Percentiles rank a stretch among this genome's conserved stretches.
Conservation (phyloP, 2,113 vertebrate species). For the Circaetus cinerascens region DNA sequence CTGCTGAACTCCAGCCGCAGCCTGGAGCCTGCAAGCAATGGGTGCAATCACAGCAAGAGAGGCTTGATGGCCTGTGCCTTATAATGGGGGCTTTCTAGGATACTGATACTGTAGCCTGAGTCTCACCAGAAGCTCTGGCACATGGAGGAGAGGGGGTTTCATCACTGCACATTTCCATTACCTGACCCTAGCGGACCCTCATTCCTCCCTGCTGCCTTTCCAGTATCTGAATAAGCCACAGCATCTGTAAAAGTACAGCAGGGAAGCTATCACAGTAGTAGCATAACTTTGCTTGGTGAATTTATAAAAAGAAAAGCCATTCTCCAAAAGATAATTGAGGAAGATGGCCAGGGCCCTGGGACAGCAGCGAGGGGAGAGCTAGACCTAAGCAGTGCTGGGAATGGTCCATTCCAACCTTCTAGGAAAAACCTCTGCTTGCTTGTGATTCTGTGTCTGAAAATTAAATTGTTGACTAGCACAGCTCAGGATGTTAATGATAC, state of each 20-base stretch:
- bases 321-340: background rate
- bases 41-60: background rate
- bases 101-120: rapidly evolving
- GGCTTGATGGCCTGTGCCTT: background rate
- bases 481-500: constrained; percentile 33
- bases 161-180: background rate
- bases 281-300: background rate
- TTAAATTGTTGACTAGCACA: constrained; percentile 17
- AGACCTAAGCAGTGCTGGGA: background rate
- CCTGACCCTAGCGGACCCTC: background rate
- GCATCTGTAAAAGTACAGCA: background rate
- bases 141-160: background rate
- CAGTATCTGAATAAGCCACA: background rate
- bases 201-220: background rate
- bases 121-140: background rate
- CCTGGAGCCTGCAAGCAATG: background rate
- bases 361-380: background rate
- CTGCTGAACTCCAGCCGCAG: background rate
- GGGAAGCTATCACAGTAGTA: background rate
- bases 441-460: constrained; percentile 9
- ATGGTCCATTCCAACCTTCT: background rate
- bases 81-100: rapidly evolving
- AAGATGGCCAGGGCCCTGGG: background rate
- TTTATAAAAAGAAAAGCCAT: background rate
- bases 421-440: background rate